Base-by-base conservation (phyloP, 1,140 invertebrate genomes). In the Capitella teleta region DNA sequence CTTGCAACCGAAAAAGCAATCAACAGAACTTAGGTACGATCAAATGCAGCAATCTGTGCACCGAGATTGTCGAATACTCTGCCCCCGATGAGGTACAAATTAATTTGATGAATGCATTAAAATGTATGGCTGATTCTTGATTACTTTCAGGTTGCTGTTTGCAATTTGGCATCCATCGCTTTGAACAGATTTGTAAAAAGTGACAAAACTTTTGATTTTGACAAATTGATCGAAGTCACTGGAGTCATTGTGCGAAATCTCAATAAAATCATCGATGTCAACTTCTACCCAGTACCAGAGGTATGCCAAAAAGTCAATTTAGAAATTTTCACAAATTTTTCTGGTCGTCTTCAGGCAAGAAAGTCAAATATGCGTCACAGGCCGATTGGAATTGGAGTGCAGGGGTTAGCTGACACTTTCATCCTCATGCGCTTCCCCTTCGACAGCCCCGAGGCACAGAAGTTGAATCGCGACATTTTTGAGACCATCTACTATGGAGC, bases 1-100 rank as follows among this genome's bases (percentile, higher is more conserved):
- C 89, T 14, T 98, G 94, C 62, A 99, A 99, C 66, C 74, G 84
- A 6, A 98, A 98, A 75, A 91, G 87, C 44, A 99, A 99, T 72
- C 96, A 99, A 65, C 83, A 99, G 72, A 98, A 99, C 75, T 70
- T 99, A 18, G 96, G 95, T 24, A 98, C 95, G 4, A 98, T 99
- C 52, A 96, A 95, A 73, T 93, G 92, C 68, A 95, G 90, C 54
- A 98, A 98, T 73, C 75, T 98, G 14, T 98, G 94, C 66, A 98
- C 95, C 1, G 96, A 99, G 79, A 91, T 98, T 62, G 80, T 98
- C 1, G 83, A 98, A 70, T 98, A 95, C 66, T 74, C 67, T 34
- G 82, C 85, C 32, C 75, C 82, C 2, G 87, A 96, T 72, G 94
- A 98, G 79, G 82, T 79, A 55, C 51, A 48, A 26, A 14, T n/a